Evolutionary conservation across 2,888 invertebrate genomes (phyloP), one percentile per base, ranked within the genome.

Genomic region (Trisateles emortualis): DNA sequence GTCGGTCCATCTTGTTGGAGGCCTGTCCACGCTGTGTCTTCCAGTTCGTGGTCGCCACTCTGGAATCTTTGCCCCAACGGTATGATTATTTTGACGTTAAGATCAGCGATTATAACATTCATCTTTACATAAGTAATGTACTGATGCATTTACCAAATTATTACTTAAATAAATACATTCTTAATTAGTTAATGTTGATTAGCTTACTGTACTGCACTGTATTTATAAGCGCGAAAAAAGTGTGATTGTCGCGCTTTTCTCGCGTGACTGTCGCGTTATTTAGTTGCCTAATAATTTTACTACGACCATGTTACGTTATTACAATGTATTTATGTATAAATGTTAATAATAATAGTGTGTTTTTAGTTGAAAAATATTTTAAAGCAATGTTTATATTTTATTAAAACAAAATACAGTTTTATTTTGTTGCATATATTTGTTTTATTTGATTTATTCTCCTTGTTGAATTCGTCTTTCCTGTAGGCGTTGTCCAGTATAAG

Each of bases 381-480:
- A 60, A 57, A 38, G 52, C 52, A 59, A 66, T 72, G 59, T 73
- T 76, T 75, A 78, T 79, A 79, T 78, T 78, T 78, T 79, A 75
- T 61, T 69, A 79, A 54, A 57, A 53, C 43, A 42, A 68, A 75
- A 74, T 68, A 69, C 58, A 76, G 55, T 63, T 65, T 67, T 75
- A 74, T 74, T 75, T 74, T 70, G 61, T 57, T 74, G 74, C 70
- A 42, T 4, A 6, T 9, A n/a, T 9, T 42, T 42, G 47, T 47
- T 61, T 51, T 33, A 32, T 47, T 46, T n/a, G n/a, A 3, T 1
- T 13, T 5, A 11, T 0, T 5, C 32, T 22, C n/a, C n/a, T n/a
- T n/a, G n/a, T n/a, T n/a, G n/a, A n/a, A n/a, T n/a, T n/a, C n/a
- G n/a, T n/a, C n/a, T n/a, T n/a, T n/a, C n/a, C n/a, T n/a, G n/a